Percentiles rank a stretch among this genome's conserved stretches.
Evolutionary conservation across 2,797 vertebrate genomes (phyloP).

Genomic region (Pseudopleuronectes americanus): DNA sequence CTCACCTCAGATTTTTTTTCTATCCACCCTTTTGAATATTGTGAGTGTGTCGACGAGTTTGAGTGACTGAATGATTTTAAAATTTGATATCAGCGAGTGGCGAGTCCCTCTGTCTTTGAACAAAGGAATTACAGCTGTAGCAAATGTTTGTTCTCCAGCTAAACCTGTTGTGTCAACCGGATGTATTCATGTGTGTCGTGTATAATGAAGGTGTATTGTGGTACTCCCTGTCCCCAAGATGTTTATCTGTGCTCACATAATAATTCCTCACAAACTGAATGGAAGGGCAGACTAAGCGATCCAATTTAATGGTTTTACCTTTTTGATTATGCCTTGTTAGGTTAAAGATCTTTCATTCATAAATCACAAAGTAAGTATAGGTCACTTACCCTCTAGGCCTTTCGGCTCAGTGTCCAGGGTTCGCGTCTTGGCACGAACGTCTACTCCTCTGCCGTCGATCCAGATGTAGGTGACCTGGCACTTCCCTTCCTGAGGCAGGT

Average conservation of each 20-base stretch:
- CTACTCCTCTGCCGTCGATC: slow-evolving; percentile 89
- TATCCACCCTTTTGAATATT: no score
- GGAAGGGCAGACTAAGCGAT: no score
- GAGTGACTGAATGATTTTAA: no score
- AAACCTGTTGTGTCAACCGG: not conserved
- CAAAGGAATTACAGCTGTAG: not conserved
- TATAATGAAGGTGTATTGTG: not conserved
- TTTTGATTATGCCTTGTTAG: not conserved
- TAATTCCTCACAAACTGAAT: no score
- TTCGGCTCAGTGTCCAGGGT: slow-evolving; percentile 86
- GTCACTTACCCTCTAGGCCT: slow-evolving; percentile 79
- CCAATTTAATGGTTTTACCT: no score
- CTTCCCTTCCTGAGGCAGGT: slow-evolving; percentile 81
- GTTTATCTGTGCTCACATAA: not conserved
- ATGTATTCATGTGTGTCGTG: slow-evolving; percentile 8
- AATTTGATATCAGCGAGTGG: not conserved
- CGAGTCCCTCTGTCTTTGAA: not conserved
- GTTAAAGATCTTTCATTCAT: not conserved
- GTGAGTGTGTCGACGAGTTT: no score
- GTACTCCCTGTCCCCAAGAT: not conserved
- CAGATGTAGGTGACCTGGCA: slow-evolving; percentile 91
- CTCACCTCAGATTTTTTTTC: no score
- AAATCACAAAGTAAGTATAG: not conserved
- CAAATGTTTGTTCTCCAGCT: slow-evolving; percentile 15
- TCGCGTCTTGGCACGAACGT: slow-evolving; percentile 87